A percentile compares a stretch with the other conserved stretches of the same genome.
Evolutionary conservation across 2,113 vertebrate genomes (phyloP).

Genomic region (Silurus meridionalis): DNA sequence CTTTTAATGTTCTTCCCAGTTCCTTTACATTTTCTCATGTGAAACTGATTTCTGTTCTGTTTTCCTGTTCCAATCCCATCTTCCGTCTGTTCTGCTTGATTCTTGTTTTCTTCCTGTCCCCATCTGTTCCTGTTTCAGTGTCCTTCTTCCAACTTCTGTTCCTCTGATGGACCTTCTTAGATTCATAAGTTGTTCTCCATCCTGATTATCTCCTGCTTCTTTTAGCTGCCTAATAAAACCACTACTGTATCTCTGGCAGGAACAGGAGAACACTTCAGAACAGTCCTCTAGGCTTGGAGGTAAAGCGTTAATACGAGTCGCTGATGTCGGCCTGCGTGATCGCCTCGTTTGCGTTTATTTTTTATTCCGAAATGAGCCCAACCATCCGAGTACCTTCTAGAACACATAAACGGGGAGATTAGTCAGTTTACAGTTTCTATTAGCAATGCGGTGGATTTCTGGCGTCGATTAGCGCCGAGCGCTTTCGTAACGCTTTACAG

Average conservation of each 20-base stretch:
- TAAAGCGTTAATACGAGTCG: conserved; percentile 16
- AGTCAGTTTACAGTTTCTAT: conserved; percentile 36
- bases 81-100: background rate
- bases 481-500: conserved; percentile 30
- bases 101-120: background rate
- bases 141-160: background rate
- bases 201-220: background rate
- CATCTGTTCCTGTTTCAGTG: background rate
- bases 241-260: background rate
- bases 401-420: conserved; percentile 35
- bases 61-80: background rate
- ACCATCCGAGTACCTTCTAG: conserved; percentile 8
- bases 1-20: background rate
- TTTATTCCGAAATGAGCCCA: background rate
- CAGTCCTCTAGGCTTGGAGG: background rate
- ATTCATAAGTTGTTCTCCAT: background rate
- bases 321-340: background rate
- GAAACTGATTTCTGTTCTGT: too few species aligned
- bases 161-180: background rate
- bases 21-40: background rate
- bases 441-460: conserved; percentile 34
- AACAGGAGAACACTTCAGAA: background rate
- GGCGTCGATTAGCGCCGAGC: conserved; percentile 11
- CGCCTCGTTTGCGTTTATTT: conserved; percentile 23
- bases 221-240: background rate